phyloP scores from a whole-genome alignment of 2,113 vertebrate species.

The Octodon degus region DNA sequence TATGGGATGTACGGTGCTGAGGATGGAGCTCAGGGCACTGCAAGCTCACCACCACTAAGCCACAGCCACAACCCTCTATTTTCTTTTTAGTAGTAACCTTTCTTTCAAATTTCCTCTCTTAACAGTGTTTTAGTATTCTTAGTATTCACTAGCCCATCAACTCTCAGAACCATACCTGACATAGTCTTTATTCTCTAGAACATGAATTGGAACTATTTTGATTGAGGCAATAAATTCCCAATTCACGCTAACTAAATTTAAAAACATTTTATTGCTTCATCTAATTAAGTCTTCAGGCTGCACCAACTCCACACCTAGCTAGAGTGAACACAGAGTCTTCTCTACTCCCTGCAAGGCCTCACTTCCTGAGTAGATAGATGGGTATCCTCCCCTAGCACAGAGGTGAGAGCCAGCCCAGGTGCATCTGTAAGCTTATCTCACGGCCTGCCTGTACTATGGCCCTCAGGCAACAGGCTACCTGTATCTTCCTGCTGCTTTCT shows the following conservation, averaged over 20 bases:
- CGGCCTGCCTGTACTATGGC: not conserved
- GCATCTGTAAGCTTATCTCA: not conserved
- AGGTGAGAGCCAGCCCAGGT: not conserved
- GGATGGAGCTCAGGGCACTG: too few relatives aligned
- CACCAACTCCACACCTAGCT: not conserved
- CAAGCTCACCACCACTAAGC: not conserved
- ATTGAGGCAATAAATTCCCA: slow-evolving; percentile 13
- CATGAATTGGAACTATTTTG: slow-evolving; percentile 11
- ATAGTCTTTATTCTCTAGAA: not conserved
- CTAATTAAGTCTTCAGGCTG: not conserved
- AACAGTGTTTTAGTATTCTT: not conserved
- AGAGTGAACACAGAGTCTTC: not conserved
- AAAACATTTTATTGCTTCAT: not conserved
- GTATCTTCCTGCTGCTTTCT: not conserved
- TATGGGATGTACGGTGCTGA: too few relatives aligned
- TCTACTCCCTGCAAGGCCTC: not conserved
- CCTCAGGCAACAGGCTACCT: not conserved
- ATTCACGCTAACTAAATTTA: slow-evolving; percentile 1
- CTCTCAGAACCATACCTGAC: not conserved
- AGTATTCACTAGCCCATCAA: not conserved
- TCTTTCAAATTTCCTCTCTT: not conserved
- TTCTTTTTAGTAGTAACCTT: not conserved
- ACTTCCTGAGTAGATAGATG: not conserved
- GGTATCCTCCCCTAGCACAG: not conserved
- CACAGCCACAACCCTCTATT: not conserved